Evolutionary conservation across 2,113 vertebrate genomes (phyloP).

Genomic region (Phodopus roborovskii): DNA sequence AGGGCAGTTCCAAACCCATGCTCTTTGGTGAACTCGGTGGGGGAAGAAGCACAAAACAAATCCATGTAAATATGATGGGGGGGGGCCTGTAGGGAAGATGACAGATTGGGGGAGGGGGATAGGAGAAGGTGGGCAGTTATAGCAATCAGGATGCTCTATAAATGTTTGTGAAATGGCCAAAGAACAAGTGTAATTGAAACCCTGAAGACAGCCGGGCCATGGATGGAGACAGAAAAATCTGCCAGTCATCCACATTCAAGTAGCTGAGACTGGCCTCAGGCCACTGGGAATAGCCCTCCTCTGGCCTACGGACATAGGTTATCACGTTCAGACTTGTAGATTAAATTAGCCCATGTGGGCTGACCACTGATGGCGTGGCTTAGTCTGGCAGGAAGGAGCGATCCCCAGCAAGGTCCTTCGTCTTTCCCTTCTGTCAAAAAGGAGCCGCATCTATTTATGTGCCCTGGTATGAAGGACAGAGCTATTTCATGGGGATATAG

Average conservation of each 20-base stretch:
- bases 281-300: neutral
- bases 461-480: neutral
- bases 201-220: neutral
- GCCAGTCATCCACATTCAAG: neutral
- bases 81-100: neutral
- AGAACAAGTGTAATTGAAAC: neutral
- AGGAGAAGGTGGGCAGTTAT: neutral
- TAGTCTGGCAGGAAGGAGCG: constrained; percentile 22
- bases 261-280: neutral
- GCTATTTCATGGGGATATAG: neutral
- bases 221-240: neutral
- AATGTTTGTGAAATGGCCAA: neutral
- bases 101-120: neutral
- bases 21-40: neutral
- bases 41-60: neutral
- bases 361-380: neutral
- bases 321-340: neutral
- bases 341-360: neutral
- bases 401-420: neutral
- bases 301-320: neutral
- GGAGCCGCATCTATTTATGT: neutral
- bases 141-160: neutral
- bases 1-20: neutral
- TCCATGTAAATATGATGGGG: neutral
- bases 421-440: constrained; percentile 25